phyloP scores from a whole-genome alignment of 2,888 invertebrate genomes.

The Drosophila sordidula region DNA sequence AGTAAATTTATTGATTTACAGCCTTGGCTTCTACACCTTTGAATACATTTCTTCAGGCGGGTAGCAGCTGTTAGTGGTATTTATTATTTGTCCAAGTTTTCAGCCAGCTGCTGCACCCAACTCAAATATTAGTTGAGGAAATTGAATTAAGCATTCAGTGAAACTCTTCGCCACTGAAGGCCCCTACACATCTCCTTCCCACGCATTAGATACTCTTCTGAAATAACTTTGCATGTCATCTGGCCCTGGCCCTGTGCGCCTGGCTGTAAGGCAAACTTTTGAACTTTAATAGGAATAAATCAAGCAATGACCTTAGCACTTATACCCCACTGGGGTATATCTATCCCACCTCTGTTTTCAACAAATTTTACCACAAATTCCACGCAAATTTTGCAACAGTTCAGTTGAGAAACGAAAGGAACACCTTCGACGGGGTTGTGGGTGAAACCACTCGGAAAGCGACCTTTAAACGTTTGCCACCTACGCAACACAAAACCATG shows the following conservation, averaged over 20 bases:
- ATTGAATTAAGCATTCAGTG: slow-evolving; percentile 49
- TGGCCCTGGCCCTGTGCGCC: slow-evolving; percentile 5
- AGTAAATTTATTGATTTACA: neutral
- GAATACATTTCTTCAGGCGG: no score
- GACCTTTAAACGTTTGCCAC: slow-evolving; percentile 47
- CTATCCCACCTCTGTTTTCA: slow-evolving; percentile 10
- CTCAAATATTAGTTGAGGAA: slow-evolving; percentile 43
- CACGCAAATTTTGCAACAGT: slow-evolving; percentile 44
- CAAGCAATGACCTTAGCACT: slow-evolving; percentile 33
- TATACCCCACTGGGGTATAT: no score
- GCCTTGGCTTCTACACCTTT: no score
- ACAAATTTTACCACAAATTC: slow-evolving; percentile 46
- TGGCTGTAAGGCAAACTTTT: slow-evolving; percentile 36
- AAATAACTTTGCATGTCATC: slow-evolving; percentile 52
- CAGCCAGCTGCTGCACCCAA: neutral
- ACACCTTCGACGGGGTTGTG: neutral
- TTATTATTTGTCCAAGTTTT: neutral
- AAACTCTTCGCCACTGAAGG: no score
- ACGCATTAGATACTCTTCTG: no score
- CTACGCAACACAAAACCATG: slow-evolving; percentile 18
- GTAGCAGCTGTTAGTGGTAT: neutral
- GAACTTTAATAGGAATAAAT: slow-evolving; percentile 47
- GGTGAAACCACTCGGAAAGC: slow-evolving; percentile 9
- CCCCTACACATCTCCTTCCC: neutral
- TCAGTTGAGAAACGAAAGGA: slow-evolving; percentile 10